phyloP scores from a whole-genome alignment of 30 jellyfish, hydroid and myxozoan genomes.

The Pseudorhiza aurosa region DNA sequence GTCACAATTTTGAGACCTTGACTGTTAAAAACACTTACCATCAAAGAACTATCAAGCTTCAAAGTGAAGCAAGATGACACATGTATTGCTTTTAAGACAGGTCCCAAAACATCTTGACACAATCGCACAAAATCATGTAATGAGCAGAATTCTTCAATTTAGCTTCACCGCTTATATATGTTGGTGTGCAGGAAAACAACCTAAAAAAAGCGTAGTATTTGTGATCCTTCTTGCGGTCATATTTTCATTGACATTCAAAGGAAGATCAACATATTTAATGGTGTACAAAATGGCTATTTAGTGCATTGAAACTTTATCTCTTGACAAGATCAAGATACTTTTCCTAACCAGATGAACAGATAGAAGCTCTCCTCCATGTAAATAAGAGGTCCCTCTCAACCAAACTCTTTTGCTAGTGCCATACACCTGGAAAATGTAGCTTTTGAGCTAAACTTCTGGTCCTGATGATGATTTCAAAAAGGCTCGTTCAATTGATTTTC shows the following conservation, averaged over 20 bases:
- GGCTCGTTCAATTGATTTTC: no score
- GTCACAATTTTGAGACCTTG: no score
- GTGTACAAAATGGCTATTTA: no score
- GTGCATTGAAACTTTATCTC: background rate
- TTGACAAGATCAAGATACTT: no score
- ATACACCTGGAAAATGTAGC: no score
- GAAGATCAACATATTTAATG: no score
- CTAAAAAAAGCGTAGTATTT: slow-evolving; percentile 11
- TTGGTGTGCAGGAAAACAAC: slow-evolving; percentile 94
- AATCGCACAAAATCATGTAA: slow-evolving; percentile 86
- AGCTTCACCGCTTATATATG: slow-evolving; percentile 41
- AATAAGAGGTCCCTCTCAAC: no score
- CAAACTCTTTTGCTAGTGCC: no score
- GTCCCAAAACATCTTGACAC: slow-evolving; percentile 76
- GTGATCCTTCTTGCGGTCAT: background rate
- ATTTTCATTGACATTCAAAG: background rate
- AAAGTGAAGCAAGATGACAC: slow-evolving; percentile 88
- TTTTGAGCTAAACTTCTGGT: no score
- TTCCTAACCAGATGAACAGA: no score
- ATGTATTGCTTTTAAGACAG: slow-evolving; percentile 64
- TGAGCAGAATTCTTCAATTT: slow-evolving; percentile 91
- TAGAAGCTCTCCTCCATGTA: no score
- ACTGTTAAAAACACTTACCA: background rate
- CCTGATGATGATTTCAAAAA: no score
- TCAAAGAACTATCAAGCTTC: slow-evolving; percentile 51